Evolutionary conservation across 2,113 vertebrate genomes (phyloP), one percentile per base, ranked within the genome.

Genomic region (Gulo gulo): DNA sequence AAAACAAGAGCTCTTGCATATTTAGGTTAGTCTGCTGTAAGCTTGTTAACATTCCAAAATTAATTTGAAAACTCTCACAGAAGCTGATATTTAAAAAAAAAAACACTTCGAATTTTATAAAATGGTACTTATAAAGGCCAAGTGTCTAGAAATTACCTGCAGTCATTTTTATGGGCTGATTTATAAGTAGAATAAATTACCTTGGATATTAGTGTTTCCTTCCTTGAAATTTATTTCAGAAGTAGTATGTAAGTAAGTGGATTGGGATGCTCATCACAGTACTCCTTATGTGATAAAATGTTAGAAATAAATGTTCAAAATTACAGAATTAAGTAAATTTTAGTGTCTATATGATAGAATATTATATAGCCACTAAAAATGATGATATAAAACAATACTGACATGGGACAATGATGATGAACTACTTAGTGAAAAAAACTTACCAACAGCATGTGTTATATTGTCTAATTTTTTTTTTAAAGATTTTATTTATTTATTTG

Each of bases 31-130:
- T 80, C 59, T 79, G 91, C 93, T 89, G 61, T 85, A 67, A 74
- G 78, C 52, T 93, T 93, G 42, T 93, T 97, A 97, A 93, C 88
- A 94, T 95, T 89, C 88, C 47, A 52, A 95, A 95, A 95, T 97
- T 97, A 94, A 96, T 88, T 88, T 79, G 67, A 86, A 95, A 93
- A 31, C 18, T 87, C 45, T 85, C 96, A 93, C 39, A 88, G 61
- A 86, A 96, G 71, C 21, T 79, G 71, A 85, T 88, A 4, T 39
- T 78, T 78, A 8, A 26, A 31, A 47, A 78, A 29, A 74, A 76
- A 15, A 69, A 69, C 73, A 94, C 71, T 97, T 88, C 45, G 71
- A 95, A 65, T 96, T 88, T 95, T 81, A 29, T 57, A 82, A 89
- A 97, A 80, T 63, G 69, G 24, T 91, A 81, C 84, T 82, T 91